phyloP scores from a whole-genome alignment of 2,113 vertebrate species.

The Hyperopisus bebe region DNA sequence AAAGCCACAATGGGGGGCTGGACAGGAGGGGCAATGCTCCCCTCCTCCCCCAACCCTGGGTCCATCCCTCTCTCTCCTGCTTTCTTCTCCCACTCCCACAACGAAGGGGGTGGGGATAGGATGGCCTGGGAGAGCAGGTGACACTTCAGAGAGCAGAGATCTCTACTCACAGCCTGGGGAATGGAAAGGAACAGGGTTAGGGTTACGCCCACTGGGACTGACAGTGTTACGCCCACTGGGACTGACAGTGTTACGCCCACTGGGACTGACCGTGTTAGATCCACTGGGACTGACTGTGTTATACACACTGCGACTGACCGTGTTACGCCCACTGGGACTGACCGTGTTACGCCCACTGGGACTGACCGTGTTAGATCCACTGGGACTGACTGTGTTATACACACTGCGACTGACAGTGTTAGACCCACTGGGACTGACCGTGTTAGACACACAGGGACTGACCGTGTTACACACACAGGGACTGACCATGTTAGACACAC shows the following conservation, averaged over 20 bases:
- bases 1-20: conserved; percentile 62
- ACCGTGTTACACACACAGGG: accelerated
- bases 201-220: conserved; percentile 25
- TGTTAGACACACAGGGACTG: not conserved
- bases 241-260: conserved; percentile 48
- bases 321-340: not conserved
- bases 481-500: not conserved
- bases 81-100: conserved; percentile 21
- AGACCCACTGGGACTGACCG: not conserved
- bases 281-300: not conserved
- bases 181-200: conserved; percentile 66
- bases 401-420: not conserved
- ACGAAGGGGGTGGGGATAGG: conserved; percentile 29
- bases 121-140: conserved; percentile 56
- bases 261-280: conserved; percentile 41
- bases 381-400: not conserved
- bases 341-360: not conserved
- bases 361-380: not conserved
- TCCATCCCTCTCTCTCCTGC: conserved; percentile 19
- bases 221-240: not conserved
- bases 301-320: not conserved
- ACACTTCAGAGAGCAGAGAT: conserved; percentile 69
- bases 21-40: conserved; percentile 47
- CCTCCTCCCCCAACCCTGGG: conserved; percentile 21
- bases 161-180: conserved; percentile 64